Percentiles rank a stretch among this genome's conserved stretches.
Evolutionary conservation across 2,113 vertebrate species (phyloP).

Genomic region (Eidolon helvum): DNA sequence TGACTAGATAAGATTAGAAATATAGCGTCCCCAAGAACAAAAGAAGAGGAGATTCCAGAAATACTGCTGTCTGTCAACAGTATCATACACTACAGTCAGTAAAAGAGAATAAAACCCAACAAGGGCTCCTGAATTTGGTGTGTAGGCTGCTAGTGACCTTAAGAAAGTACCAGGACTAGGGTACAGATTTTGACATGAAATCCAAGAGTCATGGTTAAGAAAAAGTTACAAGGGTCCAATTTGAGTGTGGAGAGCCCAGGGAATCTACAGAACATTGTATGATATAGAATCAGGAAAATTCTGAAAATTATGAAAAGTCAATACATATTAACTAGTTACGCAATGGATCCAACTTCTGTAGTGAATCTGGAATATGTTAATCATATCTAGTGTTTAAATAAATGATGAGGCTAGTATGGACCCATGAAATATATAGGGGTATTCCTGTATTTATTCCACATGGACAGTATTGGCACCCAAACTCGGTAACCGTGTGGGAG

Average conservation of each 20-base stretch:
- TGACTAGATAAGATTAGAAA: slow-evolving; percentile 4
- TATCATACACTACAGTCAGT: neutral
- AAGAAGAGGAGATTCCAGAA: neutral
- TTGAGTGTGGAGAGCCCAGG: neutral
- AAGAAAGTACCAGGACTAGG: neutral
- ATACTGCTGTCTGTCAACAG: neutral
- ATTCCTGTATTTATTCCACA: neutral
- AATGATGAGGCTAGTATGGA: neutral
- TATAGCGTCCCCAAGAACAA: neutral
- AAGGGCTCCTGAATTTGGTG: neutral
- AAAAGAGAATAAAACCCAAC: neutral
- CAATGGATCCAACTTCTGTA: neutral
- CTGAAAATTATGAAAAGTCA: neutral
- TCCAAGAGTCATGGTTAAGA: neutral
- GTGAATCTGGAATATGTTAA: neutral
- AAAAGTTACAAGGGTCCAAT: neutral
- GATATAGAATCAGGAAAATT: neutral
- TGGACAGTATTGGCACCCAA: neutral
- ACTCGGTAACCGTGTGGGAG: neutral
- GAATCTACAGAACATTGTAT: neutral
- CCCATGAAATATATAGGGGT: neutral
- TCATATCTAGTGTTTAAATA: neutral
- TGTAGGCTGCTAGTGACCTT: neutral
- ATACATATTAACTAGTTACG: neutral
- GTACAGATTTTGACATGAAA: neutral